Evolutionary conservation across 2,797 vertebrate genomes (phyloP).

Genomic region (Sciurus vulgaris): DNA sequence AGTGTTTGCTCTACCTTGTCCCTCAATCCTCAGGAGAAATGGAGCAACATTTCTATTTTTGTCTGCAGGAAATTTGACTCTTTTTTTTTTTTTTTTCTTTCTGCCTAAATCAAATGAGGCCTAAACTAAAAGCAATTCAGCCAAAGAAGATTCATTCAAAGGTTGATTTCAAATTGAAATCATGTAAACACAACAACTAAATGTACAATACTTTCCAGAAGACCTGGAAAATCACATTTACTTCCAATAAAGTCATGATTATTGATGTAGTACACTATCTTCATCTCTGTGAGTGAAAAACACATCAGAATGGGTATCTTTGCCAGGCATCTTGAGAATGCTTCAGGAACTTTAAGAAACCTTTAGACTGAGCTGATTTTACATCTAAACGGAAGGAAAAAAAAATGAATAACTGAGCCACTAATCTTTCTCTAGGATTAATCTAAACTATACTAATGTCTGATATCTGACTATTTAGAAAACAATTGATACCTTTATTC

Average conservation of each 20-base stretch:
- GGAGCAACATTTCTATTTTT: background rate
- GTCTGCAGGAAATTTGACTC: slow-evolving; percentile 23
- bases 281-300: background rate
- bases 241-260: slow-evolving; percentile 73
- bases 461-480: background rate
- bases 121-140: slow-evolving; percentile 67
- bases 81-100: slow-evolving; percentile 47
- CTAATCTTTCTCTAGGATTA: background rate
- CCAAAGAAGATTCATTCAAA: slow-evolving; percentile 59
- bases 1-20: background rate
- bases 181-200: slow-evolving; percentile 65
- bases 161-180: slow-evolving; percentile 72
- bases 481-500: slow-evolving; percentile 23
- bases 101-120: slow-evolving; percentile 67
- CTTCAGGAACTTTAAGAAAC: slow-evolving; percentile 25
- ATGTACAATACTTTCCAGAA: slow-evolving; percentile 73
- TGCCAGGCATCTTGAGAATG: background rate
- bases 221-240: slow-evolving; percentile 72
- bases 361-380: slow-evolving; percentile 36
- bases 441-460: background rate
- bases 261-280: slow-evolving; percentile 39
- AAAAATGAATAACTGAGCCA: background rate
- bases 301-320: background rate
- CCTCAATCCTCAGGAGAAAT: background rate
- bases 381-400: background rate